Base-by-base conservation (phyloP, 1,140 invertebrate genomes). In the Drosophila carrolli region DNA sequence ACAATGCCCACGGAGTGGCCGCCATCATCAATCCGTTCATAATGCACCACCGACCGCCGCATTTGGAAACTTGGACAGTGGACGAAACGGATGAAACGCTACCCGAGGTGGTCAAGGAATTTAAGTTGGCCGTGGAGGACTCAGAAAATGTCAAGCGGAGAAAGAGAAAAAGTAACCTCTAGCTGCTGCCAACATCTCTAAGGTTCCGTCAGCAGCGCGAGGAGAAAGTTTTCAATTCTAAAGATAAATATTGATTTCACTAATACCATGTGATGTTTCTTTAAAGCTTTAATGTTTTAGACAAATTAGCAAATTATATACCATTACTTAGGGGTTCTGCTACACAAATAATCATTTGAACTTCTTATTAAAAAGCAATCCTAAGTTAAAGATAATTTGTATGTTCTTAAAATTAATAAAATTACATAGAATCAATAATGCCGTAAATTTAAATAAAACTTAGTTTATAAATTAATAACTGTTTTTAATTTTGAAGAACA, bases 21-120 rank as follows among this genome's bases (percentile, higher is more conserved):
- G 92, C 93, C 19, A 65, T 94, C 37, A 93, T 96, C 41, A 93
- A 93, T 71, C 91, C 94, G 1, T 96, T 96, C 91, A 93, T 95
- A 75, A 65, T 88, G 75, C 66, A 62, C 5, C 90, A 92, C 11
- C 41, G 90, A n/a, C 90, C 91, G 1, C 88, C 90, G 1, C 75
- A 73, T 5, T 51, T 91, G 19, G 78, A 91, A 14, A 78, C 58
- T 1, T 91, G 90, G 90, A 73, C 86, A 0, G 50, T 91, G 56
- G 80, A 77, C 11, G 47, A 46, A 8, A 50, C 63, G 1, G 65
- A 37, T 0, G 54, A 43, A 14, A 61, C 48, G 0, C 23, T 91
- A 44, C 73, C 75, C 0, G 67, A 76, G 43, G 63, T 44, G 10
- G 56, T 89, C 32, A 62, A 84, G 29, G 60, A 89, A 11, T 89